Evolutionary conservation across 2,797 vertebrate species (phyloP), one percentile per base, ranked within the genome.

Genomic region (Enteromius thamalakanensis): DNA sequence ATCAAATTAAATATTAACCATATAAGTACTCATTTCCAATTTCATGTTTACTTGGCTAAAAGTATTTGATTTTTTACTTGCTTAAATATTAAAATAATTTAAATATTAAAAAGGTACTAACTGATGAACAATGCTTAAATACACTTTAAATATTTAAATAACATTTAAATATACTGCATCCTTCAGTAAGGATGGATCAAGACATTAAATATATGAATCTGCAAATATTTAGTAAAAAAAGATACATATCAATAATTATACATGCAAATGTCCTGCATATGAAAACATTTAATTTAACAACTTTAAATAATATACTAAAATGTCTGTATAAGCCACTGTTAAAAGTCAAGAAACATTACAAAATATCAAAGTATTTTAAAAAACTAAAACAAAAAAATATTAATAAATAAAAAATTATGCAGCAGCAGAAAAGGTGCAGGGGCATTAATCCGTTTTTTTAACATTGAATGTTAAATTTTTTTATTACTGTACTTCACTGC

Each of bases 171-270:
- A 49, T 71, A 47, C 6, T 15, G 29, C 3, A 47, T 71, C 67
- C 42, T 47, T 47, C 23, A 15, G 15, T 70, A 26, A 45, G 40
- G 10, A 70, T 69, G 21, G 11, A 69, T 69, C 40, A 69, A 45
- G 11, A 45, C 40, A 70, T 70, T 70, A 70, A 45, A 47, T 45
- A n/a, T 45, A 70, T 14, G 15, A n/a, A 23, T 70, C n/a, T 70
- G 12, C 67, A 70, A 68, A 47, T 47, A 45, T 11, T 45, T 45
- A 11, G 42, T 45, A 40, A 45, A 45, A 45, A 42, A 42, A 14
- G 6, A 55, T n/a, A 2, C 19, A 53, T 8, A 21, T 55, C 7
- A 55, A 55, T 55, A 55, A n/a, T n/a, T 55, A 55, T 9, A 55
- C 53, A 55, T n/a, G 21, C 53, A 55, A 3, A n/a, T n/a, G 10